Evolutionary conservation across 2,888 invertebrate species (phyloP).

Genomic region (Euplexia lucipara): DNA sequence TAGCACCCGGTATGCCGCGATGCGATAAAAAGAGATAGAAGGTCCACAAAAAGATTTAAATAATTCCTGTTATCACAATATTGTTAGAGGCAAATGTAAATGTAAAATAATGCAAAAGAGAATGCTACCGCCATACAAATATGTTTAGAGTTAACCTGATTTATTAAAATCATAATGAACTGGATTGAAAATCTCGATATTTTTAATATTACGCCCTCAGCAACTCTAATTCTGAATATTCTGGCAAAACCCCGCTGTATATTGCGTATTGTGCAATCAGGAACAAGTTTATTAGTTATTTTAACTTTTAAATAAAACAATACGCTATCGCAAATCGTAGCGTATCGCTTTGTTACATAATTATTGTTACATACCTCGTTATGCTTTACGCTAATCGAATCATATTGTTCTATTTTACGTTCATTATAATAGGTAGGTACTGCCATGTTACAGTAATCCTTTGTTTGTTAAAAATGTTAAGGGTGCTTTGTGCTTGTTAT

Average conservation of each 20-base stretch:
- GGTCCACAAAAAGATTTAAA: background rate
- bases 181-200: no score
- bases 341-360: conserved; percentile 32
- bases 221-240: no score
- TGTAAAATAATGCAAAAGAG: no score
- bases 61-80: no score
- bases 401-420: conserved; percentile 34
- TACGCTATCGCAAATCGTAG: background rate
- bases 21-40: conserved; percentile 12
- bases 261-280: no score
- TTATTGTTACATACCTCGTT: conserved; percentile 33
- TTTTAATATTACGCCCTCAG: no score
- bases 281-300: background rate
- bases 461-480: conserved; percentile 34
- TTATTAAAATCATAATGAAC: no score
- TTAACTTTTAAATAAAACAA: background rate
- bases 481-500: conserved; percentile 30
- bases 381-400: conserved; percentile 26
- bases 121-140: no score
- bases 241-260: no score
- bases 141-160: no score
- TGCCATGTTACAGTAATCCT: conserved; percentile 32
- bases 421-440: conserved; percentile 49
- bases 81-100: no score
- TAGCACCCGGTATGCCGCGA: conserved; percentile 37